Conservation (phyloP, 2,797 vertebrate species). For the Parauchenoglanis ngamensis region DNA sequence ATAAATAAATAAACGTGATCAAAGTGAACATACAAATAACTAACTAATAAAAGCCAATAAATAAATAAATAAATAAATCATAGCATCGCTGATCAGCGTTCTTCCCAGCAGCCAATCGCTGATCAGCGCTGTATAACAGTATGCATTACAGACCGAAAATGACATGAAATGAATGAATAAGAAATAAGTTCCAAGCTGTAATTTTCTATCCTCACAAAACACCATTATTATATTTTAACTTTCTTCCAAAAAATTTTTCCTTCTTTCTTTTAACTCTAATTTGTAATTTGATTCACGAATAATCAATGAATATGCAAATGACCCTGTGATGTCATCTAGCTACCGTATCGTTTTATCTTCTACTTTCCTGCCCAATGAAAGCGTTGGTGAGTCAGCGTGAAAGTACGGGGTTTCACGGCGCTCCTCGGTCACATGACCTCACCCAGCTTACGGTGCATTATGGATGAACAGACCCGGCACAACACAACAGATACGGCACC, state of each 20-base stretch:
- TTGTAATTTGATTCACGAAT: background rate
- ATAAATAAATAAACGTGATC: background rate
- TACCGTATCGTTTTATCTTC: no score
- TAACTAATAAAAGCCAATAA: no score
- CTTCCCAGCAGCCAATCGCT: background rate
- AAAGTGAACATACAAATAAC: background rate
- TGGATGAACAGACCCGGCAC: background rate
- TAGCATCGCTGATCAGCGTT: background rate
- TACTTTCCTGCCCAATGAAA: background rate
- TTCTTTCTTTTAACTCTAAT: background rate
- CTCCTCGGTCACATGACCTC: background rate
- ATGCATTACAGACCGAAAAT: background rate
- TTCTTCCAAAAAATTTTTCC: no score
- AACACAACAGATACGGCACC: no score
- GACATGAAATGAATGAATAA: no score
- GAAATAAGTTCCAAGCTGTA: background rate
- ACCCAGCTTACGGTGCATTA: background rate
- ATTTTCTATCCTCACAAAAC: no score
- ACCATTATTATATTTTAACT: no score
- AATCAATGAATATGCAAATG: background rate
- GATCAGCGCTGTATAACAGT: background rate
- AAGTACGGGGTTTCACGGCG: background rate
- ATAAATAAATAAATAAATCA: background rate
- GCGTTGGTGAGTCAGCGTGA: background rate
- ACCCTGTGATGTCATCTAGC: background rate